Evolutionary conservation across 1,140 invertebrate genomes (phyloP).

Genomic region (Lineus longissimus): DNA sequence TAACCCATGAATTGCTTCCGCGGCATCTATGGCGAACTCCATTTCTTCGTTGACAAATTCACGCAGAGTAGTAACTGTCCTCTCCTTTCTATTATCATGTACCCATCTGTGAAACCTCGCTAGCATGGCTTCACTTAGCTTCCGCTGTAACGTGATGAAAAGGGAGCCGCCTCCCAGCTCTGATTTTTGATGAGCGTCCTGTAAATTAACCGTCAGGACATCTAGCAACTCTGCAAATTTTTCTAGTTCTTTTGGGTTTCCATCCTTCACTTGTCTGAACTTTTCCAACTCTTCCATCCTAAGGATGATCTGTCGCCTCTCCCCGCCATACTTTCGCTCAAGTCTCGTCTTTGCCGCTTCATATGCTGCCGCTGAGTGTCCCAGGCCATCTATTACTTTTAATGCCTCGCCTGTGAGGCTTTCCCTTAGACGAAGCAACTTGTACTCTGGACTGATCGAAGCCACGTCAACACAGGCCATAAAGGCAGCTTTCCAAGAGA

Average conservation of each 20-base stretch:
- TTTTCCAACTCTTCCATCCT: conserved; percentile 11
- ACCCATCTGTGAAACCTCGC: neutral
- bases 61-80: neutral
- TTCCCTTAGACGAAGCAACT: conserved; percentile 4
- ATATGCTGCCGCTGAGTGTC: conserved; percentile 11
- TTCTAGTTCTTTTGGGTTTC: conserved; percentile 1
- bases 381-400: conserved; percentile 8
- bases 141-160: neutral
- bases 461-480: neutral
- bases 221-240: conserved; percentile 11
- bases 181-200: neutral
- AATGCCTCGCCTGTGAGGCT: conserved; percentile 5
- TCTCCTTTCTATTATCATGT: neutral
- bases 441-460: conserved; percentile 9
- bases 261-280: conserved; percentile 6
- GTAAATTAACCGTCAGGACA: neutral
- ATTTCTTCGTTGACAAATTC: neutral
- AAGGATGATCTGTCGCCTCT: conserved; percentile 2
- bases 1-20: no score
- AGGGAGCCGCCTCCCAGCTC: conserved; percentile 3
- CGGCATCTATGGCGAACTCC: no score
- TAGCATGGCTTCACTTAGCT: neutral
- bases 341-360: conserved; percentile 7
- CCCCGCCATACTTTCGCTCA: conserved; percentile 13
- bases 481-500: neutral